Evolutionary conservation across 2,797 vertebrate species (phyloP), one percentile per base, ranked within the genome.

Genomic region (Macroramphosus scolopax): DNA sequence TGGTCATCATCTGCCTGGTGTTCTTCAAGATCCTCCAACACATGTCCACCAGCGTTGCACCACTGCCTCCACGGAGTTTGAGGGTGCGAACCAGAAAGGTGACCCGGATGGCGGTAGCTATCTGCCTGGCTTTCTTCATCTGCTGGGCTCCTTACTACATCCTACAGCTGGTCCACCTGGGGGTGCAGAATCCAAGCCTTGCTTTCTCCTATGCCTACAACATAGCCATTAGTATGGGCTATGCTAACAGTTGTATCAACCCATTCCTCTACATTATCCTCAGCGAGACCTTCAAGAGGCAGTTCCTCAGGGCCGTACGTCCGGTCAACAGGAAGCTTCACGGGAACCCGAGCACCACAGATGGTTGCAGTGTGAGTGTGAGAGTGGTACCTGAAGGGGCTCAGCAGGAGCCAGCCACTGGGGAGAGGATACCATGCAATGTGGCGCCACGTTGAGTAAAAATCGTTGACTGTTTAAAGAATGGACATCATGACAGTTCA

Each of bases 221-320:
- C 70, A 83, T 93, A 5, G 92, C 93, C 63, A 93, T 94, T 5
- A 91, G 90, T 80, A 83, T 94, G 87, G 92, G 92, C 63, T 94
- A 93, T 0, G 91, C 90, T 42, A 94, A 93, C 83, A 94, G 92
- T 40, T 93, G 92, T 83, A 91, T 94, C 70, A 94, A 93, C 68
- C 92, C 93, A 1, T 92, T 93, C 36, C 85, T 94, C 35, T 94
- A 92, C 69, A 92, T 94, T 0, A 49, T 82, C 35, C 87, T 94
- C 22, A 94, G 90, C 0, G 87, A 92, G 76, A 93, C 88, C 24
- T 94, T 94, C 77, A 93, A 92, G 80, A 88, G 77, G 30, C 91
- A 89, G 61, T 89, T 93, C 36, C 54, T 90, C 10, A 77, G 87
- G 33, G 90, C 91, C 3, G 80, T 92, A 11, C 73, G 48, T 10